These are phyloP conservation scores for Manis crassicaudata DNA, from an alignment of 2,797 vertebrate species.

Conservation along the genomic window DNA sequence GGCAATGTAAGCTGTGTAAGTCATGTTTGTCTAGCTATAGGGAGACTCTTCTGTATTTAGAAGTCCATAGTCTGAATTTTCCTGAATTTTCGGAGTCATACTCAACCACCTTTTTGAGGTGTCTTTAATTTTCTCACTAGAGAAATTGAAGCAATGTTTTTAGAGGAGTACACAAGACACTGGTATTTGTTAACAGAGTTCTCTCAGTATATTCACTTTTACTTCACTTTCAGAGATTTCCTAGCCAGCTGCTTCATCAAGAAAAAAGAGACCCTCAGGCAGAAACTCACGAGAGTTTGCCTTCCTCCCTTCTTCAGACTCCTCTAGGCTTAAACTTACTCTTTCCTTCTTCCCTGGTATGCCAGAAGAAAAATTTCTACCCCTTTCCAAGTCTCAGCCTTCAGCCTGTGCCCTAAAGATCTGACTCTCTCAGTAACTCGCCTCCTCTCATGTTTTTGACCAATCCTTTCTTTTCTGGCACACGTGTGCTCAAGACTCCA, in stretches of 20 bases:
- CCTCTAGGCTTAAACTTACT: neutral
- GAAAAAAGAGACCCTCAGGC: neutral
- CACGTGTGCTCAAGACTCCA: neutral
- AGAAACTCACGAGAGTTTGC: neutral
- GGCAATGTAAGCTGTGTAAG: neutral
- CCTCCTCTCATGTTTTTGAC: neutral
- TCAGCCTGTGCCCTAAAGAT: neutral
- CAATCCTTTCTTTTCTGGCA: neutral
- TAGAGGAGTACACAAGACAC: slow-evolving; percentile 27
- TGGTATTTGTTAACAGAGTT: slow-evolving; percentile 39
- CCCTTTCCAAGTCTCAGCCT: neutral
- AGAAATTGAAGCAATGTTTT: slow-evolving; percentile 44
- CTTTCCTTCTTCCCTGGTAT: slow-evolving; percentile 3
- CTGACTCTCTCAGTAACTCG: neutral
- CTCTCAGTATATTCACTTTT: neutral
- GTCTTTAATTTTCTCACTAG: slow-evolving; percentile 6
- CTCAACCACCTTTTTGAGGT: slow-evolving; percentile 48
- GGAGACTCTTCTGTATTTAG: neutral
- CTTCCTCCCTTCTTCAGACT: neutral
- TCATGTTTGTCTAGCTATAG: neutral
- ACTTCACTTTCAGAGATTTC: slow-evolving; percentile 37
- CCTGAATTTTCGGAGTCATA: neutral
- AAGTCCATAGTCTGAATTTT: slow-evolving; percentile 12
- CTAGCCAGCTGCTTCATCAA: neutral
- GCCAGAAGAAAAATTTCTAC: neutral